Base-by-base conservation (phyloP, 2,888 invertebrate species). In the Arctia plantaginis region DNA sequence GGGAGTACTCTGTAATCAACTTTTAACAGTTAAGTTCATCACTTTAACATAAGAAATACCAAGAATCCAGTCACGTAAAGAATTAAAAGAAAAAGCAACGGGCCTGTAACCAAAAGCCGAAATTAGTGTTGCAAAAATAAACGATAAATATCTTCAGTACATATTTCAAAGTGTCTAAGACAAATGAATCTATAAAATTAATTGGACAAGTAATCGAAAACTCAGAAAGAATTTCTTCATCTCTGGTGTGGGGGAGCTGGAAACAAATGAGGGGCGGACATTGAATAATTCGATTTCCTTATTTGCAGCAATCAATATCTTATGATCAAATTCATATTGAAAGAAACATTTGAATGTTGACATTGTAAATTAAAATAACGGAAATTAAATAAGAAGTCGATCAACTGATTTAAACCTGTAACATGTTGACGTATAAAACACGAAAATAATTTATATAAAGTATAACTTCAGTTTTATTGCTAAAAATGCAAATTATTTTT, bases 121-220 rank as follows among this genome's bases (percentile, higher is more conserved):
- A 82, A 82, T 81, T 80, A 73, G 75, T 75, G 41, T 73, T 67
- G 76, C 81, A 81, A 80, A 82, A 87, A 84, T 80, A 84, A 82
- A 82, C 71, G 74, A 79, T 80, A 78, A 85, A 87, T 86, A 84
- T 82, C 87, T 87, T 78, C 84, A 82, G 83, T 87, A 83, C 85
- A 92, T 92, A 92, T 92, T 91, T 93, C 92, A 91, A 93, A 93
- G 90, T 87, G 85, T 89, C 90, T 90, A 92, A 95, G 93, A 94
- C 93, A 94, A 95, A 95, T 95, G 93, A 94, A 95, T 94, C 94
- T 94, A 95, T 95, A 94, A 95, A 95, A 95, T 95, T 95, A 95
- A 95, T 95, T 95, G 95, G 94, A 94, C 94, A 93, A 95, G 95
- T 95, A 95, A 95, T 95, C 95, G 95, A 95, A 95, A 95, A 95